phyloP scores from a whole-genome alignment of 2,888 invertebrate species.

The Tigriopus californicus region DNA sequence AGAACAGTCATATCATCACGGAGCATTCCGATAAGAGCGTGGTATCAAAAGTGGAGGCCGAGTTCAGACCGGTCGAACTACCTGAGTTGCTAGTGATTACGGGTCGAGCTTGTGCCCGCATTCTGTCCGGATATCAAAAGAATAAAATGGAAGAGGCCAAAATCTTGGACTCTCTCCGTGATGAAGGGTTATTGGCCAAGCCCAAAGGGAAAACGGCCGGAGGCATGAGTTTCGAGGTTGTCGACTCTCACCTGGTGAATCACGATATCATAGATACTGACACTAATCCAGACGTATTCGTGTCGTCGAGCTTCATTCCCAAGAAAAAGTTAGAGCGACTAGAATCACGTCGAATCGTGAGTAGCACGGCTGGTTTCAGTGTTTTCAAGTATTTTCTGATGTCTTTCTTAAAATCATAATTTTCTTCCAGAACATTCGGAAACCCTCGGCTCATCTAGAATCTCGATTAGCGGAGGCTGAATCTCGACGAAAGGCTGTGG shows the following conservation, averaged over 20 bases:
- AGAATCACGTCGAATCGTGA: neutral
- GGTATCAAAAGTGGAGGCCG: constrained; percentile 18
- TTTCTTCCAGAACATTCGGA: neutral
- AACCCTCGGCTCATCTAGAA: neutral
- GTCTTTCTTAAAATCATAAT: neutral
- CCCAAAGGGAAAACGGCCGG: constrained; percentile 24
- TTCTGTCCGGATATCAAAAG: constrained; percentile 26
- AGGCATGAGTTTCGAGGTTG: constrained; percentile 22
- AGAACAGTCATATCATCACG: constrained; percentile 20
- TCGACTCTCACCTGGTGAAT: neutral
- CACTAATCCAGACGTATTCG: neutral
- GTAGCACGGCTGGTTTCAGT: neutral
- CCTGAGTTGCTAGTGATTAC: constrained; percentile 22
- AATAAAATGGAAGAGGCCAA: constrained; percentile 25
- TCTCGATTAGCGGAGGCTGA: neutral
- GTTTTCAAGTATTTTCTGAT: neutral
- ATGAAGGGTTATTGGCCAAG: constrained; percentile 28
- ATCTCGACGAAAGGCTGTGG: neutral
- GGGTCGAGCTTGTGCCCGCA: constrained; percentile 24
- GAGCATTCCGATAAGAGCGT: constrained; percentile 19
- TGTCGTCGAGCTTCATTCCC: neutral
- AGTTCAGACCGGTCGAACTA: constrained; percentile 18
- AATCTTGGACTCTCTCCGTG: constrained; percentile 25
- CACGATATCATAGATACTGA: no score
- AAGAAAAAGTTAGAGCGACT: neutral